Evolutionary conservation across 2,888 invertebrate species (phyloP).

Genomic region (Octonoba sinensis): DNA sequence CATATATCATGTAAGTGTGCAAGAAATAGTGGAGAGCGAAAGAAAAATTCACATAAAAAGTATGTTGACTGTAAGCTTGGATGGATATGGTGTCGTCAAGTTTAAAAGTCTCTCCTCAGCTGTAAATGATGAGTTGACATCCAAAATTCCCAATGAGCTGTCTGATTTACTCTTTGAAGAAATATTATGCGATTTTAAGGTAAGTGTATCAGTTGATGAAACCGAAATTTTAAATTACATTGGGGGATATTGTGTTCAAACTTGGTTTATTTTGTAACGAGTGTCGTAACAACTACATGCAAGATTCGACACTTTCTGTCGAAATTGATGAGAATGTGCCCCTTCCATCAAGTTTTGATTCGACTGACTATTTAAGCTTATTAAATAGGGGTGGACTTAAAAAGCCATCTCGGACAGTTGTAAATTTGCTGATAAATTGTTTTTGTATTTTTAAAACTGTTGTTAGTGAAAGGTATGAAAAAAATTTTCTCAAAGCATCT

Average conservation of each 20-base stretch:
- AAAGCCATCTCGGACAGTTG: neutral
- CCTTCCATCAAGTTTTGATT: too few species aligned
- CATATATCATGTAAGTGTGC: slow-evolving; percentile 17
- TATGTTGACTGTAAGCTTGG: too few species aligned
- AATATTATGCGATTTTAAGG: neutral
- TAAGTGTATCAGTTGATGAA: neutral
- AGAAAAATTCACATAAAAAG: slow-evolving; percentile 15
- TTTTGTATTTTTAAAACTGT: neutral
- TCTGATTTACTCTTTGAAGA: neutral
- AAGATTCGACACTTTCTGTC: neutral
- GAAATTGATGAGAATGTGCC: neutral
- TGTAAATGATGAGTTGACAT: too few species aligned
- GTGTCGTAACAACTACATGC: neutral
- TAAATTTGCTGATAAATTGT: neutral
- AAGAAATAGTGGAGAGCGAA: slow-evolving; percentile 22
- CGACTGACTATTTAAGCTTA: neutral
- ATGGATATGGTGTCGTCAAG: too few species aligned
- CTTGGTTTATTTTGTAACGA: neutral
- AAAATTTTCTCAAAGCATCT: neutral
- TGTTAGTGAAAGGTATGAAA: neutral
- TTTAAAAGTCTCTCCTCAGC: too few species aligned
- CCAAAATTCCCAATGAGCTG: too few species aligned
- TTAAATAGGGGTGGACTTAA: slow-evolving; percentile 1
- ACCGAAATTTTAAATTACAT: neutral
- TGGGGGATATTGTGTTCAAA: neutral